Evolutionary conservation across 2,113 vertebrate genomes (phyloP).

Genomic region (Pavo muticus): DNA sequence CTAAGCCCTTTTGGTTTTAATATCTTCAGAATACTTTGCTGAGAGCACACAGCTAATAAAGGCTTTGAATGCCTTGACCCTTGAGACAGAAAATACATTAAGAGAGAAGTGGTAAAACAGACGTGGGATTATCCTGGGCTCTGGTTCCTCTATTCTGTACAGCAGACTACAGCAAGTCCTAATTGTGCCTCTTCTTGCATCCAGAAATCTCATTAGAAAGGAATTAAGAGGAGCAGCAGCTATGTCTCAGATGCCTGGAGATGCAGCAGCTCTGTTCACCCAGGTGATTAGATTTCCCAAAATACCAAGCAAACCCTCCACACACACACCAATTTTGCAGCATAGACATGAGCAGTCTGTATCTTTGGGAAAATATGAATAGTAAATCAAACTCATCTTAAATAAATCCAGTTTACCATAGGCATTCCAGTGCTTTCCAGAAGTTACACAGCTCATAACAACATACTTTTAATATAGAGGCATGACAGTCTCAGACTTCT

Average conservation of each 20-base stretch:
- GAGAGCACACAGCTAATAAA: conserved; percentile 2
- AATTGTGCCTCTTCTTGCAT: neutral
- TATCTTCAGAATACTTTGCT: neutral
- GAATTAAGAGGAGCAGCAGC: neutral
- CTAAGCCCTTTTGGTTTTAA: neutral
- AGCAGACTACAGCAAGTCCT: neutral
- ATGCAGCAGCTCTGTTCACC: neutral
- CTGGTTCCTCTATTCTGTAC: neutral
- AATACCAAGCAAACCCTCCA: neutral
- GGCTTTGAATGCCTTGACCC: neutral
- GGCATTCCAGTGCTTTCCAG: neutral
- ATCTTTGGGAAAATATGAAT: neutral
- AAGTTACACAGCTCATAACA: neutral
- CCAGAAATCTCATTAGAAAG: conserved; percentile 35
- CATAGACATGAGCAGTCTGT: accelerated
- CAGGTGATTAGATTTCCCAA: neutral
- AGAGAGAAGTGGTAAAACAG: neutral
- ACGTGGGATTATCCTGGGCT: neutral
- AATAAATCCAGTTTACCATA: neutral
- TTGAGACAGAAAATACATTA: neutral
- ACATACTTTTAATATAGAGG: neutral
- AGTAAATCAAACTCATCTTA: neutral
- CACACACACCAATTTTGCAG: neutral
- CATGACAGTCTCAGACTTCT: neutral
- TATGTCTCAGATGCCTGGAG: neutral